Evolutionary conservation across 2,797 vertebrate species (phyloP).

Genomic region (Acestrorhynchus altus): DNA sequence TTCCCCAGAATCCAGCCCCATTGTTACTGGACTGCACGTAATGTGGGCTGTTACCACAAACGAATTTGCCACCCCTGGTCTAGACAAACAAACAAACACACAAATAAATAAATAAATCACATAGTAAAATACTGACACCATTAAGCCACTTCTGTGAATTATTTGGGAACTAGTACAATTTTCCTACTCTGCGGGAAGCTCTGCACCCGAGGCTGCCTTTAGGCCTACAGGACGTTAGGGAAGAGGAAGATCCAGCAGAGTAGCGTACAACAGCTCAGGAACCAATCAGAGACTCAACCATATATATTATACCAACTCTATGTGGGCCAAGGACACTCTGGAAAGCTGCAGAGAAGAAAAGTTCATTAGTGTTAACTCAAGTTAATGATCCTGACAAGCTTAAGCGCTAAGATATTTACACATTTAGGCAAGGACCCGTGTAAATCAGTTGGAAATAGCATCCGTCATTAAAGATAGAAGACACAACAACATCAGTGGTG

Average conservation of each 20-base stretch:
- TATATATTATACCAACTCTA: background rate
- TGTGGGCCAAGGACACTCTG: background rate
- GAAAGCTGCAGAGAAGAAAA: slow-evolving; percentile 3
- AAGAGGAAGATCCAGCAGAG: background rate
- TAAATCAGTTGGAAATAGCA: background rate
- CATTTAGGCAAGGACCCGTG: background rate
- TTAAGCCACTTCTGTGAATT: background rate
- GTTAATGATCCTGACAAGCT: slow-evolving; percentile 6
- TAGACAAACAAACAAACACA: background rate
- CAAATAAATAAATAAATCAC: too few relatives aligned
- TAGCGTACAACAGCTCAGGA: background rate
- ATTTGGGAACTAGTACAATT: background rate
- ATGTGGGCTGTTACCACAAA: too few relatives aligned
- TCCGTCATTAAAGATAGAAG: background rate
- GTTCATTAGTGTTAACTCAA: background rate
- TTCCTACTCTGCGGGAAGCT: slow-evolving; percentile 21
- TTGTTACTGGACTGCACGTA: too few relatives aligned
- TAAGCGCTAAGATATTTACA: background rate
- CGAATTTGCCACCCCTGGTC: too few relatives aligned
- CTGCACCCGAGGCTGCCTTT: slow-evolving; percentile 10
- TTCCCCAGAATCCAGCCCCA: too few relatives aligned
- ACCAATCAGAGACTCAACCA: background rate
- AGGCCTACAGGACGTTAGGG: slow-evolving; percentile 36
- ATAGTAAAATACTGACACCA: background rate
- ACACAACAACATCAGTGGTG: background rate